Conservation (phyloP, 2,888 invertebrate species). For the Macaria liturata region DNA sequence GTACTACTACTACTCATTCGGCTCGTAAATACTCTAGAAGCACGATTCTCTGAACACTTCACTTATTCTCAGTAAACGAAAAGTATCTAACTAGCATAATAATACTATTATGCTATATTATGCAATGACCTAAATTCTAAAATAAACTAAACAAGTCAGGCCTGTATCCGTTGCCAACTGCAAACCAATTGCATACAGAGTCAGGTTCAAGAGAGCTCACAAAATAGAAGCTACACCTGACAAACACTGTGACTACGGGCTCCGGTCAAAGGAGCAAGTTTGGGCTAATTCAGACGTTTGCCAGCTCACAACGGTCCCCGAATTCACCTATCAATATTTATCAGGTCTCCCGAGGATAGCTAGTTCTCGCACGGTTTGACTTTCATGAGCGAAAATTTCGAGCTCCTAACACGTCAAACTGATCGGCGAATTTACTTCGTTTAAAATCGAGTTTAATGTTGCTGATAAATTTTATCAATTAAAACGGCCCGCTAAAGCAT, state of each 20-base stretch:
- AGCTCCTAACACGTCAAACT: constrained; percentile 16
- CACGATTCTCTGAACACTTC: too few species aligned
- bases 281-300: constrained; percentile 64
- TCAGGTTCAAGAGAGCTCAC: constrained; percentile 32
- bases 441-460: constrained; percentile 13
- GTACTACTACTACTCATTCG: too few species aligned
- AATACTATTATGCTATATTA: not conserved
- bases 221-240: constrained; percentile 43
- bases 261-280: constrained; percentile 62
- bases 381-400: constrained; percentile 37
- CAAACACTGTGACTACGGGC: constrained; percentile 46
- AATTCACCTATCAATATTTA: constrained; percentile 66
- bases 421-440: constrained; percentile 1
- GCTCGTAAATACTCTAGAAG: too few species aligned
- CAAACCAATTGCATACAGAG: constrained; percentile 27
- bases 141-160: constrained; percentile 22
- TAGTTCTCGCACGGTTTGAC: constrained; percentile 31
- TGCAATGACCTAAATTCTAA: not conserved
- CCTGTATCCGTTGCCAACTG: constrained; percentile 17
- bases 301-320: constrained; percentile 47
- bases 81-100: too few species aligned
- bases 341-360: constrained; percentile 41
- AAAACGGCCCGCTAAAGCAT: constrained; percentile 9
- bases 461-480: constrained; percentile 21
- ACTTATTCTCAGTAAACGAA: too few species aligned